Evolutionary conservation across 2,113 vertebrate species (phyloP), one percentile per base, ranked within the genome.

Genomic region (Oreotrochilus melanogaster): DNA sequence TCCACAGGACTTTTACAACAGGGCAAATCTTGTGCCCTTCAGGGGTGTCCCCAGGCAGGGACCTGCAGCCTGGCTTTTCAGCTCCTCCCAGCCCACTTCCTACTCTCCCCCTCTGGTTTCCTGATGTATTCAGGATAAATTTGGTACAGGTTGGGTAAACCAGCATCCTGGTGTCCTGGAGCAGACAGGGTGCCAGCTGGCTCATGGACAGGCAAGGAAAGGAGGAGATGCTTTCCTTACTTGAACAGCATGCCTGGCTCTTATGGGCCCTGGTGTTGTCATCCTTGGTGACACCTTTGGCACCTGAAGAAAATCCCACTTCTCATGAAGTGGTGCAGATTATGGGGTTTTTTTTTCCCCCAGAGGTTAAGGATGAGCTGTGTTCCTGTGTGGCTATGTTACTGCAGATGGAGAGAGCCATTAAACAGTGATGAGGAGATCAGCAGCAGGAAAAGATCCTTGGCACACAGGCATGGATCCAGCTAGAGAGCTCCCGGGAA

Each of bases 21-120:
- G 43, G 42, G 45, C 18, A 31, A 17, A 69, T 7, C 18, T 4
- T 23, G 35, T 5, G 43, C 4, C 0, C 8, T 37, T 50, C 35
- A 28, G 64, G 72, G 70, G 9, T 2, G 5, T 15, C 27, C 18
- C 3, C 1, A 4, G 1, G 6, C 30, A 30, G 43, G 5, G n/a
- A 75, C 48, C 66, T 33, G 4, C 39, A 70, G 58, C 39, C 39
- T 30, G 35, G 39, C 16, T 51, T 64, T 54, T 54, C 61, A 61
- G 30, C 71, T 47, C 35, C 48, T 35, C 57, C 43, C 54, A 53
- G 69, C 53, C 30, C 53, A 43, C 47, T n/a, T 62, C 19, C 58
- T 48, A 3, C 45, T 65, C 17, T 1, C 22, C 6, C 21, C n/a
- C 12, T 39, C 11, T 6, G 54, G 14, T 18, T 72, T 61, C 75